Evolutionary conservation across 2,888 invertebrate species (phyloP).

Genomic region (Drosophila anceps): DNA sequence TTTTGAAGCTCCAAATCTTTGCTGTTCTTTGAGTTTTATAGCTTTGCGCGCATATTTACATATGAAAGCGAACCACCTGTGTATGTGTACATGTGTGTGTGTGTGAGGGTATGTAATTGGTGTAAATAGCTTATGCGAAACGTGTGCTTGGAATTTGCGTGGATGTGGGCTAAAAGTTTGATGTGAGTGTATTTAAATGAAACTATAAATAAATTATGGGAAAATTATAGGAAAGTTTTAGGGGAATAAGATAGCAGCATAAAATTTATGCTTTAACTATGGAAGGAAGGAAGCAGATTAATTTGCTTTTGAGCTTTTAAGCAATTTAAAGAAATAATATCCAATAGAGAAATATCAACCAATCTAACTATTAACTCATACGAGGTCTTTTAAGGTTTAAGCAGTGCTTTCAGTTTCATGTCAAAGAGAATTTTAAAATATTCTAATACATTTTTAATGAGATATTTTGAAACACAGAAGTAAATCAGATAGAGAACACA

Average conservation of each 20-base stretch:
- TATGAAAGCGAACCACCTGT: slow-evolving; percentile 9
- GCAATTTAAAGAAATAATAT: background rate
- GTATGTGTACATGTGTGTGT: background rate
- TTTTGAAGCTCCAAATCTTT: slow-evolving; percentile 66
- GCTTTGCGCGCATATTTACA: slow-evolving; percentile 31
- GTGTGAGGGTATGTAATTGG: slow-evolving; percentile 4
- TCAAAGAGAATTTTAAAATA: slow-evolving; percentile 4
- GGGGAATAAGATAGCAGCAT: background rate
- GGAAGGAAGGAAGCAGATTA: background rate
- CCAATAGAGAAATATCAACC: background rate
- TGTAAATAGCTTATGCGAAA: slow-evolving; percentile 19
- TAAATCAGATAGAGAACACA: background rate
- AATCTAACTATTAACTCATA: background rate
- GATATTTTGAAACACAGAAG: background rate
- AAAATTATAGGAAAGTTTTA: background rate
- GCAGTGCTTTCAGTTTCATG: background rate
- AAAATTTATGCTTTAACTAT: background rate
- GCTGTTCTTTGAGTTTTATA: slow-evolving; percentile 34
- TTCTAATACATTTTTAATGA: background rate
- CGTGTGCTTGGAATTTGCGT: background rate
- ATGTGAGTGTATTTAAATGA: background rate
- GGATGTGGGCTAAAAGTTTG: background rate
- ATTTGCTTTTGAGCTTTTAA: background rate
- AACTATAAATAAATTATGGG: background rate
- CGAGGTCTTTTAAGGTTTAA: background rate